phyloP scores from a whole-genome alignment of 2,113 vertebrate genomes.

The Uropsilus gracilis region DNA sequence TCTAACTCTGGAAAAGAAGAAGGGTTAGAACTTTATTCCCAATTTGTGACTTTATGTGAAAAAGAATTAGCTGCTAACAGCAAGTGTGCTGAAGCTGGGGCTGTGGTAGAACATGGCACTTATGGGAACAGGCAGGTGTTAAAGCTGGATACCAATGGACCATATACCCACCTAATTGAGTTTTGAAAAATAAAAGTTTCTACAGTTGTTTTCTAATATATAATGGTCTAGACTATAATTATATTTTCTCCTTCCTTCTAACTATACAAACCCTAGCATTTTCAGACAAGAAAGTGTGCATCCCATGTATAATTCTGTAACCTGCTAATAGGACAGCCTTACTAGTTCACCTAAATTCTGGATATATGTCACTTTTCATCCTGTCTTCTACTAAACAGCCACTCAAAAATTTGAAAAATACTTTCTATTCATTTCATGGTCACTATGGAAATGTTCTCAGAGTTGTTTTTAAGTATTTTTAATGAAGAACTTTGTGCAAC shows the following conservation, averaged over 20 bases:
- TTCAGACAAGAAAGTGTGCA: neutral
- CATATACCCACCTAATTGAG: constrained; percentile 95
- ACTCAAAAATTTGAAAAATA: constrained; percentile 33
- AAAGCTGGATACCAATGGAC: constrained; percentile 94
- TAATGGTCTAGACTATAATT: neutral
- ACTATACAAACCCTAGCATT: constrained; percentile 15
- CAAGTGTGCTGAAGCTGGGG: constrained; percentile 83
- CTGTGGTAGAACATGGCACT: constrained; percentile 90
- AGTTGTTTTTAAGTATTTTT: constrained; percentile 13
- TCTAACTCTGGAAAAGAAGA: constrained; percentile 93
- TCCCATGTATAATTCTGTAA: neutral
- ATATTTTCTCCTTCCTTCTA: neutral
- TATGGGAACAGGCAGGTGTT: constrained; percentile 96
- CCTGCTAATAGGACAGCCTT: neutral
- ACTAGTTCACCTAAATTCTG: neutral
- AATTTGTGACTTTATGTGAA: constrained; percentile 91
- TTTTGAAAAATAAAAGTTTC: constrained; percentile 86
- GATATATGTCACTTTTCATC: neutral
- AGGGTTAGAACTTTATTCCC: constrained; percentile 90
- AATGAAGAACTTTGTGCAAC: neutral
- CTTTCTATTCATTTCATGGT: neutral
- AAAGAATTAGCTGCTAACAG: constrained; percentile 85
- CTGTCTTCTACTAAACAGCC: neutral
- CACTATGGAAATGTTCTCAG: constrained; percentile 8
- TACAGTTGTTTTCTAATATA: neutral